These are phyloP conservation scores for Lycodopsis pacificus DNA, from an alignment of 2,797 vertebrate species.

Conservation along the genomic window DNA sequence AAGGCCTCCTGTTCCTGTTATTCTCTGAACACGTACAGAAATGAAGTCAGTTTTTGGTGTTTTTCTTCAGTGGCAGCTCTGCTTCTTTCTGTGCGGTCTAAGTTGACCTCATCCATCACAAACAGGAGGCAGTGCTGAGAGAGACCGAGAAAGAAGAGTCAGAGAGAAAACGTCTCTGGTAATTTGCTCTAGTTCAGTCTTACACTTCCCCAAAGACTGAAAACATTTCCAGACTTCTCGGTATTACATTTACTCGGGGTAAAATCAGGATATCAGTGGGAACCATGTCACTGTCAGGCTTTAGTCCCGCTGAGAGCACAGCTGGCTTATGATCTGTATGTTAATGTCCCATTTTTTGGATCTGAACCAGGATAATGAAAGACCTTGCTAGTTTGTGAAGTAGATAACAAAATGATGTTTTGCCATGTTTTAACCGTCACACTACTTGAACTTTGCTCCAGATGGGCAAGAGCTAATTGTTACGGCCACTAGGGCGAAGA, in stretches of 20 bases:
- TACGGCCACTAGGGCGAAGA: background rate
- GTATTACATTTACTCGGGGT: slow-evolving; percentile 6
- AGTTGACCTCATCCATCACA: slow-evolving; percentile 45
- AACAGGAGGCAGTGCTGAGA: background rate
- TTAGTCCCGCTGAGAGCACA: slow-evolving; percentile 44
- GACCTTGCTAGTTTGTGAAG: background rate
- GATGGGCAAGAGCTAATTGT: background rate
- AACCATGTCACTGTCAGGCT: slow-evolving; percentile 7
- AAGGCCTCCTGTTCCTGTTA: background rate
- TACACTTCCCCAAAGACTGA: background rate
- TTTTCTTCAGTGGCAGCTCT: slow-evolving; percentile 24
- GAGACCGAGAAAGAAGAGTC: background rate
- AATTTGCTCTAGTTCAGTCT: slow-evolving; percentile 19
- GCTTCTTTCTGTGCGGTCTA: slow-evolving; percentile 48
- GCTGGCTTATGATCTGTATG: slow-evolving; percentile 36
- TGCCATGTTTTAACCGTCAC: background rate
- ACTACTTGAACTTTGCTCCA: background rate
- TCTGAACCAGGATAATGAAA: background rate
- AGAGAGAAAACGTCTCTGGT: background rate
- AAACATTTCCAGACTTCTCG: background rate
- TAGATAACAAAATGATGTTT: background rate
- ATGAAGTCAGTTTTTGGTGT: slow-evolving; percentile 10
- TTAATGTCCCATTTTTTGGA: slow-evolving; percentile 4
- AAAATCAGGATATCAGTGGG: slow-evolving; percentile 14
- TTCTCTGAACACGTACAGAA: slow-evolving; percentile 16